A percentile compares a stretch with the other conserved stretches of the same genome.
Evolutionary conservation across 2,888 invertebrate species (phyloP).

Genomic region (Andrena bucephala): DNA sequence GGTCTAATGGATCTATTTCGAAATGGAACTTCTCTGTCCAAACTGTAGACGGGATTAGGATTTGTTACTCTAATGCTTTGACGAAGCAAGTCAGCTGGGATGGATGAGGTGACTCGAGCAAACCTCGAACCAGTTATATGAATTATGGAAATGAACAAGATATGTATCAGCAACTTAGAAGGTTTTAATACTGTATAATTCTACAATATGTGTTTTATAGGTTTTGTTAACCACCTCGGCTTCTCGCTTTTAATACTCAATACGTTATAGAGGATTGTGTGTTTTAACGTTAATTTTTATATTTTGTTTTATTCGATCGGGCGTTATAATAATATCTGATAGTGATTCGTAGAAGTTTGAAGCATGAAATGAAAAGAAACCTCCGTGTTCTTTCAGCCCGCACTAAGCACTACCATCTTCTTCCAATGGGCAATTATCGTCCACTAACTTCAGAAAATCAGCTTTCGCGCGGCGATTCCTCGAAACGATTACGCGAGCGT

Average conservation of each 20-base stretch:
- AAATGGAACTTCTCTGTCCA: not conserved
- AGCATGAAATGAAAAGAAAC: slow-evolving; percentile 7
- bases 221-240: not conserved
- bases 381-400: slow-evolving; percentile 23
- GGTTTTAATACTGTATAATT: not conserved
- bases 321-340: not conserved
- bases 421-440: slow-evolving; percentile 42
- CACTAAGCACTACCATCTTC: slow-evolving; percentile 18
- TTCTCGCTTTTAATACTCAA: not conserved
- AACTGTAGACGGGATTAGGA: too few relatives aligned
- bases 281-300: not conserved
- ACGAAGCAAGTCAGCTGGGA: slow-evolving; percentile 5
- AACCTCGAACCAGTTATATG: not conserved
- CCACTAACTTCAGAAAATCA: slow-evolving; percentile 58
- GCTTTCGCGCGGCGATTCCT: slow-evolving; percentile 52
- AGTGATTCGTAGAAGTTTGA: not conserved
- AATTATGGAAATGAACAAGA: slow-evolving; percentile 42
- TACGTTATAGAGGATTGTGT: not conserved
- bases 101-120: slow-evolving; percentile 26
- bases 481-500: slow-evolving; percentile 53
- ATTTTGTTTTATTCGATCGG: not conserved
- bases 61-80: slow-evolving; percentile 16
- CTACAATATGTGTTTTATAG: not conserved
- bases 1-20: not conserved
- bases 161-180: slow-evolving; percentile 12